phyloP scores from a whole-genome alignment of 2,888 invertebrate genomes.

The Lasioglossum morio region DNA sequence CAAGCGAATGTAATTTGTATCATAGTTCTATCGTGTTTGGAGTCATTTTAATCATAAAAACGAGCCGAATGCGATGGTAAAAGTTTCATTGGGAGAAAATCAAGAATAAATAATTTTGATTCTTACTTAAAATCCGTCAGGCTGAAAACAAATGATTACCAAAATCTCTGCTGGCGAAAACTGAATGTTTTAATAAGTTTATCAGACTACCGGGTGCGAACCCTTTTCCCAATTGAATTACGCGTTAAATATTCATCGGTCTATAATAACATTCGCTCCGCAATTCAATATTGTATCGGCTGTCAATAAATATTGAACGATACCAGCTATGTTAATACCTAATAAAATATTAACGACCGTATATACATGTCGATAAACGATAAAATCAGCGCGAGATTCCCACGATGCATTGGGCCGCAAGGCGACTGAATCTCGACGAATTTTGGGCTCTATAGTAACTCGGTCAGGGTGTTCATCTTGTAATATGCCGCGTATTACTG shows the following conservation, averaged over 20 bases:
- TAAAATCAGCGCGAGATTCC: slow-evolving; percentile 5
- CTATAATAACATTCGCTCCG: neutral
- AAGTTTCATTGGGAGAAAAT: neutral
- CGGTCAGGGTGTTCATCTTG: neutral
- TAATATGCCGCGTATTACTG: slow-evolving; percentile 5
- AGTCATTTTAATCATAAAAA: too few relatives aligned
- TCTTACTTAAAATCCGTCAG: neutral
- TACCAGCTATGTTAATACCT: slow-evolving; percentile 1
- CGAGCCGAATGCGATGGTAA: neutral
- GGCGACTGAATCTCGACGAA: slow-evolving; percentile 1
- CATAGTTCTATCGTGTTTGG: too few relatives aligned
- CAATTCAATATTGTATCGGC: neutral
- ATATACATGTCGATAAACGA: slow-evolving; percentile 22
- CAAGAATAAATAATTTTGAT: neutral
- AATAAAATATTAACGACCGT: slow-evolving; percentile 22
- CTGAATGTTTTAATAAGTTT: neutral
- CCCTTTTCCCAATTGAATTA: neutral
- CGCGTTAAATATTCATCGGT: neutral
- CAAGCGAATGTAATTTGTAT: too few relatives aligned
- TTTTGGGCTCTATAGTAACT: slow-evolving; percentile 2
- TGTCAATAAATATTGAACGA: slow-evolving; percentile 11
- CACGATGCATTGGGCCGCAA: neutral
- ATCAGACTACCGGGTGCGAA: too few relatives aligned
- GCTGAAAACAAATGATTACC: neutral
- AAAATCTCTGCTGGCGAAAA: neutral